These are phyloP conservation scores for Adelosebastes latens DNA, from an alignment of 2,797 vertebrate species.

Conservation along the genomic window DNA sequence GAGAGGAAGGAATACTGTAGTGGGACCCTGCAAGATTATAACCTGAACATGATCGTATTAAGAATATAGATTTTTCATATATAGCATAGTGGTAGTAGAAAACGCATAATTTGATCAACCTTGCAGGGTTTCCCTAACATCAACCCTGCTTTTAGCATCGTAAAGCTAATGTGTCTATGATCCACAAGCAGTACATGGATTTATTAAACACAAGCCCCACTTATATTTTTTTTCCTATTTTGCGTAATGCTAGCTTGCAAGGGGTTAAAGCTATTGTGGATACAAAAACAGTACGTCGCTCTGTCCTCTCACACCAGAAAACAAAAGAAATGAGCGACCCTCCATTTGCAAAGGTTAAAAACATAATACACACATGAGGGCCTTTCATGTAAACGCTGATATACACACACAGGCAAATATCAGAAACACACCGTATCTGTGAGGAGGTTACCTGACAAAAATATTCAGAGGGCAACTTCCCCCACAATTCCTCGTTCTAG, in stretches of 20 bases:
- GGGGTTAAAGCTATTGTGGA: constrained; percentile 81
- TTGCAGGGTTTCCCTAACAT: constrained; percentile 74
- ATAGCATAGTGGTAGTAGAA: constrained; percentile 68
- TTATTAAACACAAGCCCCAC: constrained; percentile 79
- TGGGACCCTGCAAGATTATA: constrained; percentile 76
- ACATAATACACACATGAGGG: constrained; percentile 52
- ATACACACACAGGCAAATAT: constrained; percentile 43
- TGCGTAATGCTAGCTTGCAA: constrained; percentile 75
- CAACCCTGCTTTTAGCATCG: constrained; percentile 87
- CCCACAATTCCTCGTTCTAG: constrained; percentile 68
- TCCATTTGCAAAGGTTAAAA: constrained; percentile 58
- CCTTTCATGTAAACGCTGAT: constrained; percentile 42
- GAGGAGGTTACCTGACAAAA: constrained; percentile 75
- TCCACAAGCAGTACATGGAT: constrained; percentile 74
- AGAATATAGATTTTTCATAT: constrained; percentile 73
- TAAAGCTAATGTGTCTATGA: constrained; percentile 85
- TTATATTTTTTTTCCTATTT: constrained; percentile 55
- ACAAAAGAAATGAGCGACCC: constrained; percentile 50
- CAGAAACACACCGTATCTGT: constrained; percentile 14
- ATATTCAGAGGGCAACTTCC: constrained; percentile 61
- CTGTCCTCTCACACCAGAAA: constrained; percentile 63
- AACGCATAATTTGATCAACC: constrained; percentile 65
- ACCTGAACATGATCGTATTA: constrained; percentile 76
- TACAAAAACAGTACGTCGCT: constrained; percentile 67
- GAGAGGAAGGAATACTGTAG: constrained; percentile 68